These are phyloP conservation scores for Cyanistes caeruleus DNA, from an alignment of 2,113 vertebrate genomes.

Conservation along the genomic window DNA sequence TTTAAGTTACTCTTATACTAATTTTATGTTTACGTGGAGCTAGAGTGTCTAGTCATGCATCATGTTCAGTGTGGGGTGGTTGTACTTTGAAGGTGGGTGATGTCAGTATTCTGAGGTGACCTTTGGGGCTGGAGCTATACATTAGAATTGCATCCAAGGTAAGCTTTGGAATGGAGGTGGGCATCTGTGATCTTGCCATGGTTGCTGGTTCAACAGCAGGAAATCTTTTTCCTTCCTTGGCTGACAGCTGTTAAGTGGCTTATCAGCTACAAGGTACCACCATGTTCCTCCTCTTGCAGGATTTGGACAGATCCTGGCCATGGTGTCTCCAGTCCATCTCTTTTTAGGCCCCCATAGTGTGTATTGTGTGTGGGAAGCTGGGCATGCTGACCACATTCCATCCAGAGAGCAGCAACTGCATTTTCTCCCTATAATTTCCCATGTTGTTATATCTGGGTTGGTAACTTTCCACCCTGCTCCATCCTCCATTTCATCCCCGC, in stretches of 20 bases:
- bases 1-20: neutral
- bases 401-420: neutral
- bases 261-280: too few species aligned
- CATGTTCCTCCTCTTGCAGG: neutral
- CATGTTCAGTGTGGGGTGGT: neutral
- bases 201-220: neutral
- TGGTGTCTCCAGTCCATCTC: neutral
- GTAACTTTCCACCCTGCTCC: neutral
- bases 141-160: neutral
- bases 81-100: neutral
- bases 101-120: neutral
- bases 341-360: neutral
- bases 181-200: neutral
- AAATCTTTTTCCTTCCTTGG: neutral
- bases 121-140: neutral
- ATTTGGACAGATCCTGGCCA: neutral
- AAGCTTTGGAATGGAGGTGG: neutral
- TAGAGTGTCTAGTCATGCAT: neutral
- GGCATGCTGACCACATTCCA: fast-evolving
- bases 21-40: neutral
- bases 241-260: neutral
- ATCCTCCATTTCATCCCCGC: neutral
- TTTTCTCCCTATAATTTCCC: neutral
- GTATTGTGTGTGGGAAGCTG: fast-evolving
- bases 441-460: neutral